These are phyloP conservation scores for Colletes latitarsis DNA, from an alignment of 1,140 invertebrate species.

Conservation along the genomic window DNA sequence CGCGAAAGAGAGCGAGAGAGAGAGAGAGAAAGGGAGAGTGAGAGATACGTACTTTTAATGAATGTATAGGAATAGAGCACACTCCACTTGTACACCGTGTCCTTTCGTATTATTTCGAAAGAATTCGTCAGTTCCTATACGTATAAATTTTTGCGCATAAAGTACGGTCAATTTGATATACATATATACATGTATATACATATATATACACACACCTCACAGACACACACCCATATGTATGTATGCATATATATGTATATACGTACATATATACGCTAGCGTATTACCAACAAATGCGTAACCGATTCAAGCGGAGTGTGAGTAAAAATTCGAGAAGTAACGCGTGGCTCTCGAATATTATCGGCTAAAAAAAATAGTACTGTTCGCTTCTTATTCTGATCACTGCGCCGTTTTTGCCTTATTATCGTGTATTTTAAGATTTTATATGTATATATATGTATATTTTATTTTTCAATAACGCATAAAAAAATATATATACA, in stretches of 20 bases:
- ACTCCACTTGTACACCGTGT: slow-evolving; percentile 62
- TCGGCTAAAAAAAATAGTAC: slow-evolving; percentile 48
- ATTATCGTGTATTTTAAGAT: slow-evolving; percentile 50
- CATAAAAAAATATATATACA: slow-evolving; percentile 45
- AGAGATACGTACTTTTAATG: slow-evolving; percentile 63
- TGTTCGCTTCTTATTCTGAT: slow-evolving; percentile 55
- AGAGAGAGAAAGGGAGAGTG: not conserved
- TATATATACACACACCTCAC: not conserved
- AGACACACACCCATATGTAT: not conserved
- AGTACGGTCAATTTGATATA: slow-evolving; percentile 52
- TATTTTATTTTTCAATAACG: slow-evolving; percentile 37
- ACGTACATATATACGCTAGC: slow-evolving; percentile 13
- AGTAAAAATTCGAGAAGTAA: slow-evolving; percentile 45
- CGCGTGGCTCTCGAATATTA: slow-evolving; percentile 50
- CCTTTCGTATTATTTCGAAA: slow-evolving; percentile 57
- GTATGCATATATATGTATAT: not conserved
- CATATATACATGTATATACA: slow-evolving; percentile 27
- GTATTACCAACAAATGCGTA: slow-evolving; percentile 36
- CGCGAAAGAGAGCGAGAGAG: not conserved
- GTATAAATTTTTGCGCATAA: slow-evolving; percentile 50
- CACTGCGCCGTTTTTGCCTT: slow-evolving; percentile 59
- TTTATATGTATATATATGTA: slow-evolving; percentile 46
- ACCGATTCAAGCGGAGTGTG: slow-evolving; percentile 53
- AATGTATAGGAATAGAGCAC: slow-evolving; percentile 65
- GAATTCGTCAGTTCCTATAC: slow-evolving; percentile 60